Evolutionary conservation across 2,113 vertebrate genomes (phyloP), one percentile per base, ranked within the genome.

Genomic region (Hippocampus comes): DNA sequence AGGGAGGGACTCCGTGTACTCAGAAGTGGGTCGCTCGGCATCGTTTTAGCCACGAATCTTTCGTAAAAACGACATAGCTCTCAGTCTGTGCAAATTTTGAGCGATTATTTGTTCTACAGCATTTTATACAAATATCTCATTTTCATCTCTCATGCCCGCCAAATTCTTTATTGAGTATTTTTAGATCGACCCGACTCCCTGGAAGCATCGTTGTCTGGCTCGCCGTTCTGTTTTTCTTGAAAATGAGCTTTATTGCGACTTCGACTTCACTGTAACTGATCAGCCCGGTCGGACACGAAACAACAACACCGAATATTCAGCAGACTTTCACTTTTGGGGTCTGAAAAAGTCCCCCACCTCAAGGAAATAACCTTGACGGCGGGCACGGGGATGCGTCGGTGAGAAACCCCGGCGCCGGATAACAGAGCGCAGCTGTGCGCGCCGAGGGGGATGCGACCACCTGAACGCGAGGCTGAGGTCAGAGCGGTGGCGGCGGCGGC

Each of bases 381-480:
- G 18, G 1, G 18, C 49, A 4, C 17, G 17, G 49, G 49, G 49
- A 51, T 51, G 49, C 49, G 49, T 20, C 49, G 49, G 49, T 18
- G 49, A 51, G 17, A 18, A 51, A 21, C 18, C 17, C 49, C 49
- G 48, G 34, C 17, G 48, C 48, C 48, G 46, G n/a, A 27, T 63
- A 56, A 42, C 20, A 18, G 2, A 42, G 14, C 27, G n/a, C 68
- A n/a, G 25, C 61, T 59, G 23, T 27, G 10, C 6, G 18, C 60
- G 38, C 1, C 72, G 14, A 43, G 53, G 15, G 53, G 15, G 53
- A 17, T 60, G 53, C 59, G 53, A 55, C 10, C 65, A 66, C 27
- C 49, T 60, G 51, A 14, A 51, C 20, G 48, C 38, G 8, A 72
- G 49, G 21, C 56, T 63, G 74, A 73, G 70, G 61, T 70, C 57